Evolutionary conservation across 2,113 vertebrate species (phyloP).

Genomic region (Eulacestoma nigropectus): DNA sequence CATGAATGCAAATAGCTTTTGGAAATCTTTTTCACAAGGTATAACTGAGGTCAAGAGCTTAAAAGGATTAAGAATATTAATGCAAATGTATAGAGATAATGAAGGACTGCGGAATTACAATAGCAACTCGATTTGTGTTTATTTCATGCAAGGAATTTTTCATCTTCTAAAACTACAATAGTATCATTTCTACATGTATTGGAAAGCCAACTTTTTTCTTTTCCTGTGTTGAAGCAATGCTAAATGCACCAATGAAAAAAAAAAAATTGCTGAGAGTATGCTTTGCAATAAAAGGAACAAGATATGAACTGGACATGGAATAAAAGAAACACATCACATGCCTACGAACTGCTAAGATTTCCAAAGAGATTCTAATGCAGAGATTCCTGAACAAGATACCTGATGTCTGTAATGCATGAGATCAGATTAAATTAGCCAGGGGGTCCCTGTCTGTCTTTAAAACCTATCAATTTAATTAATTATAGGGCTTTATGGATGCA

Average conservation of each 20-base stretch:
- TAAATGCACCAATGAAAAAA: background rate
- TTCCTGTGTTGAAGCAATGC: background rate
- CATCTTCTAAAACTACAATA: background rate
- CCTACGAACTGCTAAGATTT: background rate
- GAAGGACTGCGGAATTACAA: background rate
- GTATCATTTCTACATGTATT: background rate
- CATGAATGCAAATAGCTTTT: background rate
- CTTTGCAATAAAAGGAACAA: background rate
- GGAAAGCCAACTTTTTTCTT: background rate
- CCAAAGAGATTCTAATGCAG: background rate
- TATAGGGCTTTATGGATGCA: background rate
- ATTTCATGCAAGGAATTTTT: background rate
- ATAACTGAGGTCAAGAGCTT: background rate
- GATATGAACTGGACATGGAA: background rate
- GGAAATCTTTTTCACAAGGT: background rate
- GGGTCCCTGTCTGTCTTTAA: background rate
- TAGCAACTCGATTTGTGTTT: background rate
- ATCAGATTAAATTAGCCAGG: background rate
- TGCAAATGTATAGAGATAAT: background rate
- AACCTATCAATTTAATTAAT: background rate
- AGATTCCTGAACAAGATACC: background rate
- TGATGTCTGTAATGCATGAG: background rate
- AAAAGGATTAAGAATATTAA: conserved; percentile 6
- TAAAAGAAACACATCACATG: background rate
- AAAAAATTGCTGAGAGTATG: background rate